Percentiles rank a stretch among this genome's conserved stretches.
Conservation (phyloP, 2,888 invertebrate genomes). For the Dysmachus trigonus region DNA sequence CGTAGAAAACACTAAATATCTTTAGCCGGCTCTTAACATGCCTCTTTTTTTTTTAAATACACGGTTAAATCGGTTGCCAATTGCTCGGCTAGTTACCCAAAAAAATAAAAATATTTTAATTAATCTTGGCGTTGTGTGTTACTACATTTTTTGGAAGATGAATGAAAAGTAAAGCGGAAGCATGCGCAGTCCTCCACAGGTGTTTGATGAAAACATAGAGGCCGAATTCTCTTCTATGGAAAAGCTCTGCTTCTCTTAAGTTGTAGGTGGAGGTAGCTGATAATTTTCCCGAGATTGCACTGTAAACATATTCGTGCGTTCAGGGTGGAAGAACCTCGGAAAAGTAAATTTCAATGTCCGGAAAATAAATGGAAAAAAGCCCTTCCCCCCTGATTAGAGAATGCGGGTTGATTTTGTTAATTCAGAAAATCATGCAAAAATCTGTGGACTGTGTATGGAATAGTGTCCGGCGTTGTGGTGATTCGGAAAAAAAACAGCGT, state of each 20-base stretch:
- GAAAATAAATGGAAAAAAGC: background rate
- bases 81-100: background rate
- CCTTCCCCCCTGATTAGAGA: background rate
- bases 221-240: background rate
- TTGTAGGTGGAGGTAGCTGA: background rate
- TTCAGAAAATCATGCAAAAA: background rate
- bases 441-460: background rate
- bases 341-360: background rate
- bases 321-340: conserved; percentile 19
- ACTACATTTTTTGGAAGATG: conserved; percentile 28
- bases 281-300: background rate
- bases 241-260: background rate
- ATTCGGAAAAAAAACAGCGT: background rate
- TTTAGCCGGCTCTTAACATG: background rate
- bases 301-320: conserved; percentile 38
- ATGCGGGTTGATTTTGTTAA: background rate
- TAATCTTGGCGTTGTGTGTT: conserved; percentile 2
- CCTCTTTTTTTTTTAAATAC: background rate
- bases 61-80: background rate
- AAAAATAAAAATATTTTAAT: background rate
- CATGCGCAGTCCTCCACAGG: conserved; percentile 31
- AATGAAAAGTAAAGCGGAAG: conserved; percentile 11
- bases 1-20: background rate
- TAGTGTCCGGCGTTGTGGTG: background rate
- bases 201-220: background rate